Conservation (phyloP, 2,113 vertebrate genomes). For the Hemiprocne comata region DNA sequence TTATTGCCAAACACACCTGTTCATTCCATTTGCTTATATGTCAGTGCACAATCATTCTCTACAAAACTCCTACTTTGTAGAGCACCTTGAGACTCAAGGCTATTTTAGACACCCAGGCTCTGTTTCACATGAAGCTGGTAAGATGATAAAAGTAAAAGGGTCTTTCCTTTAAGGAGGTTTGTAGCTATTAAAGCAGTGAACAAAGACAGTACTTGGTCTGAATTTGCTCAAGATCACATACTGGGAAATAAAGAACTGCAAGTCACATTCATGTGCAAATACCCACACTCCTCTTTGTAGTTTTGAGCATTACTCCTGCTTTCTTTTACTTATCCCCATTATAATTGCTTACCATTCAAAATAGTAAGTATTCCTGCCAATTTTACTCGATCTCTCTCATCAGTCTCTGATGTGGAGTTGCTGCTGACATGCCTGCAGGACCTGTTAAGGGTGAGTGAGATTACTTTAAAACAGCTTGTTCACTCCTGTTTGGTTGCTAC, state of each 20-base stretch:
- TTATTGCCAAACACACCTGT: constrained; percentile 15
- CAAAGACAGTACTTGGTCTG: background rate
- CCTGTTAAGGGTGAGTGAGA: background rate
- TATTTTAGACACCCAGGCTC: background rate
- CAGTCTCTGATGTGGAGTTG: background rate
- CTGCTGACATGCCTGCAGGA: background rate
- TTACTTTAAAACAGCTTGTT: constrained; percentile 2
- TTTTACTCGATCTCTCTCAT: constrained; percentile 2
- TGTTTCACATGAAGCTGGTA: background rate
- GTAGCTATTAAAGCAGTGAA: background rate
- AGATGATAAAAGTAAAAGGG: background rate
- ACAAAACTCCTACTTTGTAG: background rate
- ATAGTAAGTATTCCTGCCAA: background rate
- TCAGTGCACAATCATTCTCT: background rate
- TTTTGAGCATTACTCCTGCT: background rate
- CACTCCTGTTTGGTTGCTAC: background rate
- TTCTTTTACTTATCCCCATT: background rate
- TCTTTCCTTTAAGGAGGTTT: constrained; percentile 7
- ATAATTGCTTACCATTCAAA: constrained; percentile 11
- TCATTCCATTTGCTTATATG: background rate
- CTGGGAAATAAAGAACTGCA: background rate
- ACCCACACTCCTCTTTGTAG: background rate
- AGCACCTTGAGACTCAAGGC: background rate
- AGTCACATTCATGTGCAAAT: background rate
- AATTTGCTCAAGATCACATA: constrained; percentile 15